Evolutionary conservation across 1,140 invertebrate genomes (phyloP).

Genomic region (Scaptodrosophila lebanonensis): DNA sequence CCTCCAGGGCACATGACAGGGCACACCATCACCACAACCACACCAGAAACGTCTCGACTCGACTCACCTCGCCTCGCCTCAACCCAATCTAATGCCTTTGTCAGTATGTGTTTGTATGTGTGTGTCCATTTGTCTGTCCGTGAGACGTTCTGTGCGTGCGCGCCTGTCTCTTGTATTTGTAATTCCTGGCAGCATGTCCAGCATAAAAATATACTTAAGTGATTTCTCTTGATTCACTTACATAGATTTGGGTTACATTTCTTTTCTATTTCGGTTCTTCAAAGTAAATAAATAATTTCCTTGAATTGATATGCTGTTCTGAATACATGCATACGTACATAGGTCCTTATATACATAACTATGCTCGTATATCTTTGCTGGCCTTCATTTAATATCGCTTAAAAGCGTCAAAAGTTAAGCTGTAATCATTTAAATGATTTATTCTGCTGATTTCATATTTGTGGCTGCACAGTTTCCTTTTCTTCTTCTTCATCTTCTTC

Average conservation of each 20-base stretch:
- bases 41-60: slow-evolving; percentile 6
- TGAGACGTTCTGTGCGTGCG: slow-evolving; percentile 37
- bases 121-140: neutral
- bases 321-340: neutral
- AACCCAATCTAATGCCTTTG: neutral
- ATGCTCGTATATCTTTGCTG: slow-evolving; percentile 9
- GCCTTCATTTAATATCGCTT: slow-evolving; percentile 72
- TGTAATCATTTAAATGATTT: slow-evolving; percentile 75
- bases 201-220: slow-evolving; percentile 75
- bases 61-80: neutral
- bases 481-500: slow-evolving; percentile 15
- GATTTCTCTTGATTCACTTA: slow-evolving; percentile 75
- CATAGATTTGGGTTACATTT: slow-evolving; percentile 74
- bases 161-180: slow-evolving; percentile 66
- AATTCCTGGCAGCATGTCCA: slow-evolving; percentile 73
- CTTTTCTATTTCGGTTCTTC: slow-evolving; percentile 43
- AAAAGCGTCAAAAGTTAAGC: slow-evolving; percentile 74
- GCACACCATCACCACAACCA: slow-evolving; percentile 49
- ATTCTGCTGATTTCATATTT: slow-evolving; percentile 67
- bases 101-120: neutral
- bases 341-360: neutral
- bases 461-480: slow-evolving; percentile 43
- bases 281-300: slow-evolving; percentile 73
- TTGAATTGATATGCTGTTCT: slow-evolving; percentile 40
- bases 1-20: slow-evolving; percentile 60